Conservation (phyloP, 2,888 invertebrate species). For the Tenodera sinensis region DNA sequence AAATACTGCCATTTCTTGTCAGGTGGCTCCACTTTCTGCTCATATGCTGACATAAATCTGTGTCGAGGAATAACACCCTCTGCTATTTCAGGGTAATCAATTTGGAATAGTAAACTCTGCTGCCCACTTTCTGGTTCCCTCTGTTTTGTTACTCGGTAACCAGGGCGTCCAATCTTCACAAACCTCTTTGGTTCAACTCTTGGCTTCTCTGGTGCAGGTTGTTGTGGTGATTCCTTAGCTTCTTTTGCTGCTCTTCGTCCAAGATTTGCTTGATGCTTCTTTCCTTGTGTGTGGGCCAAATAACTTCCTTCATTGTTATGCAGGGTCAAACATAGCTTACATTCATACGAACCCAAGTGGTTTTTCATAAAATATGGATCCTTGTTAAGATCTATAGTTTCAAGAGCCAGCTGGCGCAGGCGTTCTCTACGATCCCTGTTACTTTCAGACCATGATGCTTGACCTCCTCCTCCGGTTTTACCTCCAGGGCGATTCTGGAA, state of each 20-base stretch:
- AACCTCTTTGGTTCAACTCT: conserved; percentile 98
- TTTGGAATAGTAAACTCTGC: conserved; percentile 95
- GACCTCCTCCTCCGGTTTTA: conserved; percentile 98
- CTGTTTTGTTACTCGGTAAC: conserved; percentile 98
- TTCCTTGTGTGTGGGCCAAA: conserved; percentile 98
- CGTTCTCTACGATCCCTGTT: conserved; percentile 95
- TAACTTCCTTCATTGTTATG: conserved; percentile 99
- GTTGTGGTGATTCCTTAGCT: conserved; percentile 93
- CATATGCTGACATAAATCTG: conserved; percentile 99
- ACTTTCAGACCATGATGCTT: conserved; percentile 98
- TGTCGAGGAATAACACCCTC: conserved; percentile 88
- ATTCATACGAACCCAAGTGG: conserved; percentile 97
- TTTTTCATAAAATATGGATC: conserved; percentile 99
- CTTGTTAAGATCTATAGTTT: conserved; percentile 98
- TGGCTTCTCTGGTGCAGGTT: conserved; percentile 88
- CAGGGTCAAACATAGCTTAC: conserved; percentile 95
- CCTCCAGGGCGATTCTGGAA: conserved; percentile 98
- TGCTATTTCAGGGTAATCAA: conserved; percentile 91
- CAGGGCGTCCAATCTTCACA: conserved; percentile 98
- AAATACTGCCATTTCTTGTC: conserved; percentile 99
- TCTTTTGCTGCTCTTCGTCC: conserved; percentile 97
- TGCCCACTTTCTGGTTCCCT: conserved; percentile 93
- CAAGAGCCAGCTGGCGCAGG: conserved; percentile 90
- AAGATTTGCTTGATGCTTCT: conserved; percentile 98
- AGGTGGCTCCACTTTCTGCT: conserved; percentile 98